A percentile compares a stretch with the other conserved stretches of the same genome.
phyloP scores from a whole-genome alignment of 2,888 invertebrate species.

The Oligia strigilis region DNA sequence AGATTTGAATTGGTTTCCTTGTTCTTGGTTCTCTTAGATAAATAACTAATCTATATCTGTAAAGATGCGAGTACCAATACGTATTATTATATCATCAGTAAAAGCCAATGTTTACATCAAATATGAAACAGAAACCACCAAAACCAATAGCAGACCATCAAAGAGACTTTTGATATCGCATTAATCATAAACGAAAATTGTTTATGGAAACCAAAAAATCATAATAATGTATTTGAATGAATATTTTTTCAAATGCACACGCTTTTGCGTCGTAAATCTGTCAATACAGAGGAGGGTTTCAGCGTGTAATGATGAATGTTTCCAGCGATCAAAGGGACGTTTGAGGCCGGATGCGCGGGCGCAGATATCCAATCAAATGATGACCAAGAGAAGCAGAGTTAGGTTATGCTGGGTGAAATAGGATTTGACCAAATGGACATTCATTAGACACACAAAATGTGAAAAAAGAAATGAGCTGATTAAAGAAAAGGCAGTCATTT shows the following conservation, averaged over 20 bases:
- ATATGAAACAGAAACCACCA: slow-evolving; percentile 44
- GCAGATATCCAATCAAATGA: slow-evolving; percentile 61
- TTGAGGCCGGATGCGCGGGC: slow-evolving; percentile 64
- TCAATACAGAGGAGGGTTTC: slow-evolving; percentile 72
- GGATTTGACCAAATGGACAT: neutral
- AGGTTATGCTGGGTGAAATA: slow-evolving; percentile 45
- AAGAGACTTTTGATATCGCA: slow-evolving; percentile 65
- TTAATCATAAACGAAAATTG: slow-evolving; percentile 68
- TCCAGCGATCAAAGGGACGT: slow-evolving; percentile 72
- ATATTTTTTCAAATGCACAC: slow-evolving; percentile 68
- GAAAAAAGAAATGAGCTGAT: no score
- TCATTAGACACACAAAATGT: no score
- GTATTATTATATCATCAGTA: slow-evolving; percentile 54
- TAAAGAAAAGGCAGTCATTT: no score
- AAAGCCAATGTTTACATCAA: slow-evolving; percentile 59
- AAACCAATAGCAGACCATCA: slow-evolving; percentile 53
- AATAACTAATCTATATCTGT: slow-evolving; percentile 18
- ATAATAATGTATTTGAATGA: slow-evolving; percentile 66
- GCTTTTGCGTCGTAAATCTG: slow-evolving; percentile 72
- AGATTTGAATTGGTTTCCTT: neutral
- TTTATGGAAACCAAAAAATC: slow-evolving; percentile 62
- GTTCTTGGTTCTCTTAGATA: neutral
- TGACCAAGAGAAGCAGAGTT: slow-evolving; percentile 38
- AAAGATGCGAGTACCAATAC: slow-evolving; percentile 15
- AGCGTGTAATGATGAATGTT: slow-evolving; percentile 71